These are phyloP conservation scores for Hassar affinis DNA, from an alignment of 2,113 vertebrate genomes.

Conservation along the genomic window DNA sequence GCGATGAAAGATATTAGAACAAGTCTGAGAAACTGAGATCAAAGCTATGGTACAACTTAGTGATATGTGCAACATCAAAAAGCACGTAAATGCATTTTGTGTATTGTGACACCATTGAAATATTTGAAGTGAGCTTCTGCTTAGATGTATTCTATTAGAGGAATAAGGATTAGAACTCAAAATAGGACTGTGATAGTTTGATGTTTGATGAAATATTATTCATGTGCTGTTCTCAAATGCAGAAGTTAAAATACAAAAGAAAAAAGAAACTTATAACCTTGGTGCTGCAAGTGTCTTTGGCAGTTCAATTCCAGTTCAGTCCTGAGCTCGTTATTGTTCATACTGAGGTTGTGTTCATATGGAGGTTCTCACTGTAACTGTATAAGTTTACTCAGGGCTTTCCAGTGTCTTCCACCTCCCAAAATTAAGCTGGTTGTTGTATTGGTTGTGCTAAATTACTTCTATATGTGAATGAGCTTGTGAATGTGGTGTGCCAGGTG, in stretches of 20 bases:
- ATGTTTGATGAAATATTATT: neutral
- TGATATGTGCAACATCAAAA: slow-evolving; percentile 56
- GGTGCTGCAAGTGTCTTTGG: neutral
- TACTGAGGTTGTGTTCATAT: neutral
- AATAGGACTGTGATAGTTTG: slow-evolving; percentile 1
- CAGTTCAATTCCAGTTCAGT: neutral
- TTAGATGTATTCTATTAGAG: slow-evolving; percentile 6
- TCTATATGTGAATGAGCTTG: neutral
- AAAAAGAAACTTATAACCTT: neutral
- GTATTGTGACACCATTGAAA: slow-evolving; percentile 41
- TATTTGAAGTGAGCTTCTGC: slow-evolving; percentile 36
- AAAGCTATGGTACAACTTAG: slow-evolving; percentile 52
- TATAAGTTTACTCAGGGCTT: neutral
- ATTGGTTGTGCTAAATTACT: neutral
- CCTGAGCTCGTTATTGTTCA: neutral
- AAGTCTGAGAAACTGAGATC: slow-evolving; percentile 58
- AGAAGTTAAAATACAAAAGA: neutral
- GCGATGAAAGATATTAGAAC: slow-evolving; percentile 56
- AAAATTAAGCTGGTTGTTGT: neutral
- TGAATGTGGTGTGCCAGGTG: neutral
- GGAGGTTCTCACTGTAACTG: neutral
- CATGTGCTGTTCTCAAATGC: neutral
- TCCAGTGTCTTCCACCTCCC: neutral
- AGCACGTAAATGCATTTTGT: slow-evolving; percentile 45
- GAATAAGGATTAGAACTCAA: slow-evolving; percentile 3